Evolutionary conservation across 2,113 vertebrate species (phyloP), one percentile per base, ranked within the genome.

Genomic region (Tyto alba): DNA sequence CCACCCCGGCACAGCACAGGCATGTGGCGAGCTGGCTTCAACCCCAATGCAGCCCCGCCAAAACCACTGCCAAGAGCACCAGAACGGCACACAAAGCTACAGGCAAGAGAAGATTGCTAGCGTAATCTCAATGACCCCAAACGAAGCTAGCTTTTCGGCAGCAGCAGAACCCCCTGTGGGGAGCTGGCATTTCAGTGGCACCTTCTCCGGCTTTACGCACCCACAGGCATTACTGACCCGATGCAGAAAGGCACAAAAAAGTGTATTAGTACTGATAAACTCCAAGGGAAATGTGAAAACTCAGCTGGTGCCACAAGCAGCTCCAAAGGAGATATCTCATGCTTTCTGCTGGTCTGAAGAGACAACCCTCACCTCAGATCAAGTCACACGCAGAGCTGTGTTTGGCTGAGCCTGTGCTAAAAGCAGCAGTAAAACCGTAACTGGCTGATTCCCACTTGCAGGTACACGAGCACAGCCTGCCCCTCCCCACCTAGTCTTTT

Each of bases 361-460:
- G 94, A 96, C 91, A 94, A 5, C 5, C 4, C 94, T 93, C 94
- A 48, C 62, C 66, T 90, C 83, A 2, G 45, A 85, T 71, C 75
- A 79, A 1, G 2, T 82, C 95, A 94, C 13, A 1, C 7, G 9
- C 68, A 47, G 40, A n/a, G 82, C 27, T 43, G 22, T 9, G 15
- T 27, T 63, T 16, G 34, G 40, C 14, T 52, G 8, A 74, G 69
- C 16, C 62, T 71, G 36, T 47, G 27, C 81, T 67, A 41, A 80
- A 68, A 84, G 63, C n/a, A 50, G 48, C 23, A 78, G 67, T 7
- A 40, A 64, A 63, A 40, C 22, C 20, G 45, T 27, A 26, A 13
- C 0, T 2, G 26, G 36, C 13, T 1, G 0, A 11, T 12, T 63
- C 38, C 68, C 3, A 1, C 36, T 41, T 4, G 0, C 66, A 27